These are phyloP conservation scores for Catharus fuscescens DNA, from an alignment of 2,113 vertebrate genomes.

Conservation along the genomic window DNA sequence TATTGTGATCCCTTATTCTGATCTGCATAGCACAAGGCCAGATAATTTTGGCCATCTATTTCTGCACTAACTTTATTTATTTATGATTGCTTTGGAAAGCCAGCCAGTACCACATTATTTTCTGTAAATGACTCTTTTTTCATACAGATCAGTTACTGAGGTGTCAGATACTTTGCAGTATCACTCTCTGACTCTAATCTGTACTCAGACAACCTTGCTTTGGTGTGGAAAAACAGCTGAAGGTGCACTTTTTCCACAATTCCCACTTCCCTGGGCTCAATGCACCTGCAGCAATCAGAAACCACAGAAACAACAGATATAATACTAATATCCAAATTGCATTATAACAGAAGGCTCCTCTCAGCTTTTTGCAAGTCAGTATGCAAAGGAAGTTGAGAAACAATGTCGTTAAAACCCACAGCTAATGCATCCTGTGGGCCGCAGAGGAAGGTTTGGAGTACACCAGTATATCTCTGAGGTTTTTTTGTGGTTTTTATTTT, in stretches of 20 bases:
- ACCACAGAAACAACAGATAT: background rate
- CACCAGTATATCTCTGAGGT: background rate
- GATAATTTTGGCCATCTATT: background rate
- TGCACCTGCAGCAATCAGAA: background rate
- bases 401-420: background rate
- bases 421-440: background rate
- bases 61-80: background rate
- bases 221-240: background rate
- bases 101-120: background rate
- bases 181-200: background rate
- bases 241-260: background rate
- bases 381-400: background rate
- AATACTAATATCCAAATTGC: background rate
- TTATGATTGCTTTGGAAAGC: background rate
- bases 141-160: background rate
- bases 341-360: background rate
- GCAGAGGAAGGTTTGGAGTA: background rate
- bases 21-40: background rate
- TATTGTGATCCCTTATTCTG: background rate
- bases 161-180: background rate
- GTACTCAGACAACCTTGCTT: background rate
- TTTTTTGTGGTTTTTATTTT: background rate
- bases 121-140: background rate
- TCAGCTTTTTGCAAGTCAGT: background rate
- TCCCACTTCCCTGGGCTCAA: background rate